These are phyloP conservation scores for Sinocyclocheilus grahami DNA, from an alignment of 2,113 vertebrate genomes.

Conservation along the genomic window DNA sequence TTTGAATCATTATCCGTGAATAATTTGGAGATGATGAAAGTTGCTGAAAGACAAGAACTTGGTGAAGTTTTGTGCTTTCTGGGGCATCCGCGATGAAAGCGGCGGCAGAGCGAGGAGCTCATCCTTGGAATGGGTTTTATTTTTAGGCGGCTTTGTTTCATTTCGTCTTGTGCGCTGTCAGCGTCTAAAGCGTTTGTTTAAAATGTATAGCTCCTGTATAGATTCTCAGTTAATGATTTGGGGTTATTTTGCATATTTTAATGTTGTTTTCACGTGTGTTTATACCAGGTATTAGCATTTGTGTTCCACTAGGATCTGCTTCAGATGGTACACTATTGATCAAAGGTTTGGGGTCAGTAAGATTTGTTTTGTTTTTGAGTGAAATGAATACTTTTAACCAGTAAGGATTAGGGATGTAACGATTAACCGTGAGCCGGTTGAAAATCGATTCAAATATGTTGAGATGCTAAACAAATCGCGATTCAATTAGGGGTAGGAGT, in stretches of 20 bases:
- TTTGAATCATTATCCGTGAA: conserved; percentile 33
- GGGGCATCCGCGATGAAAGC: neutral
- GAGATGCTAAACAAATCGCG: no score
- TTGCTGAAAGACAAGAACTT: conserved; percentile 44
- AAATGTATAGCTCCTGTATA: neutral
- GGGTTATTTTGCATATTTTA: neutral
- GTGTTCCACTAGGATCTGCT: neutral
- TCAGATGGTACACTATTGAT: neutral
- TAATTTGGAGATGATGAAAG: conserved; percentile 50
- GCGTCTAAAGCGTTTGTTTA: neutral
- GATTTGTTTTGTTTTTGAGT: neutral
- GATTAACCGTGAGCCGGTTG: no score
- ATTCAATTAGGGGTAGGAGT: no score
- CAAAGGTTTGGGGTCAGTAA: neutral
- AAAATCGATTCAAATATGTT: no score
- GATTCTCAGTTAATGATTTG: neutral
- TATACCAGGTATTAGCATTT: neutral
- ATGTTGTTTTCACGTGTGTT: neutral
- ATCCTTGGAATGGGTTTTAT: conserved; percentile 4
- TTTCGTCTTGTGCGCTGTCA: neutral
- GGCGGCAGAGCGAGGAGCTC: neutral
- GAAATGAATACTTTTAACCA: neutral
- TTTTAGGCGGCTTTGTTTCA: conserved; percentile 22
- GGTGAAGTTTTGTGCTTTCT: conserved; percentile 20
- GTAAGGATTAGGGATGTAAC: neutral